Evolutionary conservation across 2,888 invertebrate species (phyloP).

Genomic region (Clusia tigrina): DNA sequence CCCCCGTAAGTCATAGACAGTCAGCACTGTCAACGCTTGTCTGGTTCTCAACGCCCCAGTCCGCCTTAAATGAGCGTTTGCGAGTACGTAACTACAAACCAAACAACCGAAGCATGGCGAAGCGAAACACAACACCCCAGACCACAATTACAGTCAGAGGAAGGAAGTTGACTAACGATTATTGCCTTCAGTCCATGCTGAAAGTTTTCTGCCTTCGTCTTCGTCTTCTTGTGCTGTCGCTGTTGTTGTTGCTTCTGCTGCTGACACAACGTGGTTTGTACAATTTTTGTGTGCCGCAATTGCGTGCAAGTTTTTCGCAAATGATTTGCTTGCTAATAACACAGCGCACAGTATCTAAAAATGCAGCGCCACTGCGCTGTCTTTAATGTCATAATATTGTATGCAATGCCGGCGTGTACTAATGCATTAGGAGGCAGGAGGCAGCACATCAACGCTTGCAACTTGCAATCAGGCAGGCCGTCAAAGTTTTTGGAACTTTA

Average conservation of each 20-base stretch:
- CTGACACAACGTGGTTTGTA: neutral
- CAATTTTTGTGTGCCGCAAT: slow-evolving; percentile 40
- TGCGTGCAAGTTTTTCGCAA: slow-evolving; percentile 53
- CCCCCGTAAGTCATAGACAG: no score
- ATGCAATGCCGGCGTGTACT: no score
- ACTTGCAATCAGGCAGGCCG: neutral
- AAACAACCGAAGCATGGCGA: no score
- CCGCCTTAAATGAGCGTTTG: no score
- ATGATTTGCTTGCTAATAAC: neutral
- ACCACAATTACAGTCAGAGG: no score
- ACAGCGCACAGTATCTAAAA: slow-evolving; percentile 12
- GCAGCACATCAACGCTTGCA: slow-evolving; percentile 13
- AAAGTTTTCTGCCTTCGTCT: slow-evolving; percentile 26
- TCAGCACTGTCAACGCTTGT: no score
- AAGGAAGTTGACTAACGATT: slow-evolving; percentile 30
- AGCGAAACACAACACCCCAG: no score
- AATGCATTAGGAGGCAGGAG: slow-evolving; percentile 34
- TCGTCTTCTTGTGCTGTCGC: neutral
- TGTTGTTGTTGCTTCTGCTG: neutral
- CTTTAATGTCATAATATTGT: slow-evolving; percentile 58
- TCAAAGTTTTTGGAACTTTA: slow-evolving; percentile 6
- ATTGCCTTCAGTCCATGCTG: slow-evolving; percentile 26
- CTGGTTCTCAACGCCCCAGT: no score
- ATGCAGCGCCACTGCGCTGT: slow-evolving; percentile 35
- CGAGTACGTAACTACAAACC: no score